phyloP scores from a whole-genome alignment of 2,797 vertebrate genomes.

The Lophius americanus region DNA sequence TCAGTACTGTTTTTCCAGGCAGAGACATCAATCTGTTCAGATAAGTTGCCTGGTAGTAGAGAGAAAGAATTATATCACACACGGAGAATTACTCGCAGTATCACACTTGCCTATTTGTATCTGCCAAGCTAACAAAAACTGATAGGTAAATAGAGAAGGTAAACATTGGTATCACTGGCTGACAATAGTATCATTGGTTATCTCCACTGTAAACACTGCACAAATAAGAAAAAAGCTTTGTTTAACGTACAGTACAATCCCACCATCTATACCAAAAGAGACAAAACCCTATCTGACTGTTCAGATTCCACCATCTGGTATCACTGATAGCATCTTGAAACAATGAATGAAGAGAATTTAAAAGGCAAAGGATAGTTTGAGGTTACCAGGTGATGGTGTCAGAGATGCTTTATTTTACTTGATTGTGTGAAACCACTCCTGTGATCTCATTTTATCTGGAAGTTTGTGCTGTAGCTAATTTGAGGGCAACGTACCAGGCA shows the following conservation, averaged over 20 bases:
- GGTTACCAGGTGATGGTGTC: neutral
- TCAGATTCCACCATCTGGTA: conserved; percentile 7
- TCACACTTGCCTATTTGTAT: conserved; percentile 20
- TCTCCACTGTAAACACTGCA: conserved; percentile 41
- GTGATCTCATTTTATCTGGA: neutral
- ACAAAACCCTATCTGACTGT: neutral
- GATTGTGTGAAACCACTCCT: neutral
- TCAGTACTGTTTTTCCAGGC: conserved; percentile 69
- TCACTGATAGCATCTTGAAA: neutral
- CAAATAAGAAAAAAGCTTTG: conserved; percentile 15
- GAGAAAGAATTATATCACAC: conserved; percentile 35
- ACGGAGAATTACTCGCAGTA: conserved; percentile 10
- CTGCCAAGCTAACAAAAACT: conserved; percentile 18
- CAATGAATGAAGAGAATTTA: conserved; percentile 1
- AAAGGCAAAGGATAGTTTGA: neutral
- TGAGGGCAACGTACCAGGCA: conserved; percentile 78
- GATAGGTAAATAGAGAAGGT: conserved; percentile 50
- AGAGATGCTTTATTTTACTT: neutral
- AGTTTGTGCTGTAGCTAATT: neutral
- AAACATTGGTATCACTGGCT: conserved; percentile 53
- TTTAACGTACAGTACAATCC: conserved; percentile 8
- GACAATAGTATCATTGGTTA: conserved; percentile 36
- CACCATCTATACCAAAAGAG: conserved; percentile 5
- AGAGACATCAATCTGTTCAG: conserved; percentile 46
- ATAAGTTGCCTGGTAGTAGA: conserved; percentile 70